These are phyloP conservation scores for Pachypeltis micranthus DNA, from an alignment of 1,140 invertebrate species.

Conservation along the genomic window DNA sequence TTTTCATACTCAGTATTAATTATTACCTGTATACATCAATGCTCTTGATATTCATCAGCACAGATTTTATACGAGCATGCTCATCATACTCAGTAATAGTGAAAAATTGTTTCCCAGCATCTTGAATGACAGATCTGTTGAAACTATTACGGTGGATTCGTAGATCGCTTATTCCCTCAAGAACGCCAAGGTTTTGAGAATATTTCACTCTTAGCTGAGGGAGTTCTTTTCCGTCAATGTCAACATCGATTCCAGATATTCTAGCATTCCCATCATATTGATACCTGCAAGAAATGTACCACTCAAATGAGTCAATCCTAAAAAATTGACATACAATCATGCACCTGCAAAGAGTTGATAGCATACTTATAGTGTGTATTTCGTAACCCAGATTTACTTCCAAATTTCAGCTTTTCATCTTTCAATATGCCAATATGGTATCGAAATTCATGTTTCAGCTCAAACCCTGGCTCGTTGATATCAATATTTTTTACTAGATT, in stretches of 20 bases:
- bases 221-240: constrained; percentile 69
- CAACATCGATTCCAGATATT: constrained; percentile 72
- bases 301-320: too few relatives aligned
- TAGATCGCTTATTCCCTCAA: constrained; percentile 74
- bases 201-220: constrained; percentile 64
- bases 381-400: constrained; percentile 66
- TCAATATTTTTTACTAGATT: constrained; percentile 73
- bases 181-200: constrained; percentile 69
- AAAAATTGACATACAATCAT: background rate
- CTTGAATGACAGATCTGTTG: constrained; percentile 77
- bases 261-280: constrained; percentile 81
- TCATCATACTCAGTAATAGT: constrained; percentile 73
- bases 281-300: constrained; percentile 51
- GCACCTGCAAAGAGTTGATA: background rate
- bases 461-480: constrained; percentile 72
- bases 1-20: too few relatives aligned
- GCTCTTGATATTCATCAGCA: constrained; percentile 72
- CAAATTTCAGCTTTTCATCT: constrained; percentile 74
- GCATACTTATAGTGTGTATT: constrained; percentile 61
- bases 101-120: constrained; percentile 75
- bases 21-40: constrained; percentile 61
- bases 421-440: constrained; percentile 82
- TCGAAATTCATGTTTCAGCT: constrained; percentile 75
- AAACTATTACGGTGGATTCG: constrained; percentile 73
- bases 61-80: constrained; percentile 64